A percentile compares a stretch with the other conserved stretches of the same genome.
Evolutionary conservation across 2,888 invertebrate species (phyloP).

Genomic region (Cheilosia soror): DNA sequence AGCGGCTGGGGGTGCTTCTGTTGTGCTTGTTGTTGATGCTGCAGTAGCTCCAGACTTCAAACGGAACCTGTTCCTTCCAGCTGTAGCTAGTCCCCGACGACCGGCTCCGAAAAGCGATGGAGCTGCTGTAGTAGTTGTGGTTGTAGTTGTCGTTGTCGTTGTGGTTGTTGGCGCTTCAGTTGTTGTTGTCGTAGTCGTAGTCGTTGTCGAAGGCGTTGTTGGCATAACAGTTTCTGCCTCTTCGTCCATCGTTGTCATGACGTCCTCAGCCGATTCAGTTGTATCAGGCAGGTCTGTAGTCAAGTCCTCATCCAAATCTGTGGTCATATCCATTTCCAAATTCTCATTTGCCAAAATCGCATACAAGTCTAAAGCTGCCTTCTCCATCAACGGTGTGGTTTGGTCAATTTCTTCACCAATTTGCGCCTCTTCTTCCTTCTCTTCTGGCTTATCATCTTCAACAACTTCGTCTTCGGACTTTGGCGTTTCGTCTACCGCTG

Average conservation of each 20-base stretch:
- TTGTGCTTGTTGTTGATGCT: slow-evolving; percentile 84
- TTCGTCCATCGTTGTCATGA: slow-evolving; percentile 81
- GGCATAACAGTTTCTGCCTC: slow-evolving; percentile 83
- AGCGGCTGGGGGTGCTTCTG: slow-evolving; percentile 84
- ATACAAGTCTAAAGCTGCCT: slow-evolving; percentile 92
- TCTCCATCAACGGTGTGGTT: slow-evolving; percentile 89
- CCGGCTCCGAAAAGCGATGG: slow-evolving; percentile 80
- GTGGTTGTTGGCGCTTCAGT: slow-evolving; percentile 86
- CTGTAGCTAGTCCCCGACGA: slow-evolving; percentile 78
- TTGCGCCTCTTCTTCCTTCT: slow-evolving; percentile 37
- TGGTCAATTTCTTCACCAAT: slow-evolving; percentile 79
- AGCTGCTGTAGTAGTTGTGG: slow-evolving; percentile 84
- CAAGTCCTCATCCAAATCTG: slow-evolving; percentile 80
- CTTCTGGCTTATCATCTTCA: slow-evolving; percentile 56
- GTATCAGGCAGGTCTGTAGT: slow-evolving; percentile 81
- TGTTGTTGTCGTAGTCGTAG: slow-evolving; percentile 84
- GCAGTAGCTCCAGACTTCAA: slow-evolving; percentile 81
- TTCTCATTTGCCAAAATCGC: slow-evolving; percentile 89
- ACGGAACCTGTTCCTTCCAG: slow-evolving; percentile 83
- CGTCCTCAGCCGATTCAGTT: slow-evolving; percentile 80
- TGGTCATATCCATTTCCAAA: slow-evolving; percentile 85
- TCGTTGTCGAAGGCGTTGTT: slow-evolving; percentile 85
- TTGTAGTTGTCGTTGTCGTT: slow-evolving; percentile 84
- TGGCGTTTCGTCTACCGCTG: slow-evolving; percentile 77
- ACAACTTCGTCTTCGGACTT: slow-evolving; percentile 76